Base-by-base conservation (phyloP, 2,797 vertebrate species). In the Sylvilagus floridanus region DNA sequence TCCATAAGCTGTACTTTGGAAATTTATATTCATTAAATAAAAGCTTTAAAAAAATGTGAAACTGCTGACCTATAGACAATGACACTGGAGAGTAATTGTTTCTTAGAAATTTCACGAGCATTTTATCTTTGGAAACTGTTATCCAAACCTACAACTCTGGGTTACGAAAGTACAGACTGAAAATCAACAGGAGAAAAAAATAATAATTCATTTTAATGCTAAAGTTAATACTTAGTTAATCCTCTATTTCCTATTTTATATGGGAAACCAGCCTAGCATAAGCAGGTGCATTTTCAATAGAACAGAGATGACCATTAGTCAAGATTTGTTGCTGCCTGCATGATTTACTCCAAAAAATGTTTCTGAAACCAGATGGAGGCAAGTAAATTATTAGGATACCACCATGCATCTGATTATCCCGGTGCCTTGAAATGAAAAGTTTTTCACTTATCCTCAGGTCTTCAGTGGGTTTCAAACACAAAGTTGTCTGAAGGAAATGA, bases 241-340 rank as follows among this genome's bases (percentile, higher is more conserved):
- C 76, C 79, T 30, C 21, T 63, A 28, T 66, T 82, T 62, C 12
- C n/a, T 72, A 8, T 7, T 62, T 91, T 84, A 30, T 54, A 5
- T 88, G 42, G 26, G 26, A 93, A 89, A 73, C 4, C 11, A 82
- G 52, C 47, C 35, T 24, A 81, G 4, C 5, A 60, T 66, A 71
- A 68, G n/a, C 16, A 81, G 42, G 21, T 57, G 5, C 72, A 66
- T 68, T 91, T 97, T 88, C 54, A 91, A 30, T 8, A 81, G n/a
- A 94, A 50, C 17, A 65, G 28, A 94, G 28, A 42, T 5, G 0
- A 1, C n/a, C 54, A 76, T 82, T 37, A 47, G 14, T 88, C 17
- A 92, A 75, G 10, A 42, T 68, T 87, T 90, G 35, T 76, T 77
- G 32, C 11, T 69, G 52, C 24, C 47, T 32, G 10, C 10, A 37